Conservation (phyloP, 2,113 vertebrate genomes). For the Seriola quinqueradiata region DNA sequence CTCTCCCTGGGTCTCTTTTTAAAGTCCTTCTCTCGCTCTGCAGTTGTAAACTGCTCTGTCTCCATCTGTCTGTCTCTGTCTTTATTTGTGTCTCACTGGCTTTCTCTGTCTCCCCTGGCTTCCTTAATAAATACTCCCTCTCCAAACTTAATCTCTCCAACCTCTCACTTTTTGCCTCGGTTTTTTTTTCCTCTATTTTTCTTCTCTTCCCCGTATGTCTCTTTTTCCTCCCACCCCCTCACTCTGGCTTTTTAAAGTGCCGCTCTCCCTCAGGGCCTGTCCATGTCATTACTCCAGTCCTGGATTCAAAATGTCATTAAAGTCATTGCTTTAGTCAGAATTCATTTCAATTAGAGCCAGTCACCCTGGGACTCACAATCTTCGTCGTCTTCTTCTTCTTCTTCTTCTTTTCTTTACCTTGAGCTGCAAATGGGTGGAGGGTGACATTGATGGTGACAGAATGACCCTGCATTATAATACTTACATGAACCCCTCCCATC, state of each 20-base stretch:
- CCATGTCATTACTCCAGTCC: conserved; percentile 79
- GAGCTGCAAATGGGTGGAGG: conserved; percentile 15
- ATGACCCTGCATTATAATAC: conserved; percentile 1
- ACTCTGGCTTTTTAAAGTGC: conserved; percentile 64
- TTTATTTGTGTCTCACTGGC: conserved; percentile 12
- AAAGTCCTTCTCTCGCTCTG: conserved; percentile 23
- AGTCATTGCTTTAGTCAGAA: conserved; percentile 79
- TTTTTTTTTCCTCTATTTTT: neutral
- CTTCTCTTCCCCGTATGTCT: conserved; percentile 17
- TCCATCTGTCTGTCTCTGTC: conserved; percentile 20
- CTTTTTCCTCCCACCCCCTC: conserved; percentile 15
- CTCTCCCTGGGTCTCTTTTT: conserved; percentile 43
- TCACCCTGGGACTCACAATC: conserved; percentile 66
- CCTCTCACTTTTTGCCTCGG: conserved; percentile 21
- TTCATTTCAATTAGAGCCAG: conserved; percentile 80
- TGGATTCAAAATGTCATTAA: conserved; percentile 80
- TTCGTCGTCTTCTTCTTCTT: neutral
- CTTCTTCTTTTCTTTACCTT: conserved; percentile 19
- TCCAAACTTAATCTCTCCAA: conserved; percentile 43
- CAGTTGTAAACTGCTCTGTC: conserved; percentile 38
- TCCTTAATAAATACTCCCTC: conserved; percentile 54
- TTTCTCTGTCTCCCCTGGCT: conserved; percentile 39
- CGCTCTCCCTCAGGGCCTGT: conserved; percentile 54
- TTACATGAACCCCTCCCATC: too few relatives aligned
- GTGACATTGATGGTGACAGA: conserved; percentile 44